A percentile compares a stretch with the other conserved stretches of the same genome.
Evolutionary conservation across 2,113 vertebrate species (phyloP).

Genomic region (Bagarius yarrelli): DNA sequence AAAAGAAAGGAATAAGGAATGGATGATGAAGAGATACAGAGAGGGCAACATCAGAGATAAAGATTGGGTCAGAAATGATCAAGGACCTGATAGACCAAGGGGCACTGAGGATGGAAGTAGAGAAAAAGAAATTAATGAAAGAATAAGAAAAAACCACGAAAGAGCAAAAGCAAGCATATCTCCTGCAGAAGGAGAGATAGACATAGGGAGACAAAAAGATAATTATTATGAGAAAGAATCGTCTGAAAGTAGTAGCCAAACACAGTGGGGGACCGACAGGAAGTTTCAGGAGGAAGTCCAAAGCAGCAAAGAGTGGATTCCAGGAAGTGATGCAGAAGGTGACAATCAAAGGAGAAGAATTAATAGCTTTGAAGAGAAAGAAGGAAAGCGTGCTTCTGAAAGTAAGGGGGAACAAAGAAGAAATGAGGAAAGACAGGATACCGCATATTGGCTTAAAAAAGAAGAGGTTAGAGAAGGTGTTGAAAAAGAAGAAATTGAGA

Average conservation of each 20-base stretch:
- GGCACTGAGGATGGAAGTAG: slow-evolving; percentile 8
- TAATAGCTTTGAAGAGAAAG: slow-evolving; percentile 47
- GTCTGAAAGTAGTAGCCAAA: slow-evolving; percentile 35
- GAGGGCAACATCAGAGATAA: slow-evolving; percentile 26
- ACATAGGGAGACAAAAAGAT: slow-evolving; percentile 16
- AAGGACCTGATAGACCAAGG: slow-evolving; percentile 39
- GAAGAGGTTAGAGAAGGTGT: slow-evolving; percentile 28
- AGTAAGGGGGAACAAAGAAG: slow-evolving; percentile 38
- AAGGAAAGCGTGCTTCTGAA: slow-evolving; percentile 35
- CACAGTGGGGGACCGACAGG: slow-evolving; percentile 15
- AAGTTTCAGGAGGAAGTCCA: slow-evolving; percentile 45
- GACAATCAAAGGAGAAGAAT: slow-evolving; percentile 39
- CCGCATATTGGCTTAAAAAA: background rate
- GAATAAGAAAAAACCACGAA: slow-evolving; percentile 30
- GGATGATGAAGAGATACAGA: slow-evolving; percentile 24
- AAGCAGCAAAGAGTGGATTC: slow-evolving; percentile 58
- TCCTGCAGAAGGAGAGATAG: slow-evolving; percentile 27
- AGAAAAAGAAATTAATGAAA: slow-evolving; percentile 28
- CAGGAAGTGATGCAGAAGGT: slow-evolving; percentile 53
- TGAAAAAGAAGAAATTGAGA: slow-evolving; percentile 31
- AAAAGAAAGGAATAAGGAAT: slow-evolving; percentile 31
- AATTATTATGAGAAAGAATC: slow-evolving; percentile 33
- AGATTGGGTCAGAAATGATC: slow-evolving; percentile 23
- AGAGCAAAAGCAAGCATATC: slow-evolving; percentile 11
- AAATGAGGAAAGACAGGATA: slow-evolving; percentile 13